Conservation (phyloP, 2,113 vertebrate genomes). For the Bos indicus region DNA sequence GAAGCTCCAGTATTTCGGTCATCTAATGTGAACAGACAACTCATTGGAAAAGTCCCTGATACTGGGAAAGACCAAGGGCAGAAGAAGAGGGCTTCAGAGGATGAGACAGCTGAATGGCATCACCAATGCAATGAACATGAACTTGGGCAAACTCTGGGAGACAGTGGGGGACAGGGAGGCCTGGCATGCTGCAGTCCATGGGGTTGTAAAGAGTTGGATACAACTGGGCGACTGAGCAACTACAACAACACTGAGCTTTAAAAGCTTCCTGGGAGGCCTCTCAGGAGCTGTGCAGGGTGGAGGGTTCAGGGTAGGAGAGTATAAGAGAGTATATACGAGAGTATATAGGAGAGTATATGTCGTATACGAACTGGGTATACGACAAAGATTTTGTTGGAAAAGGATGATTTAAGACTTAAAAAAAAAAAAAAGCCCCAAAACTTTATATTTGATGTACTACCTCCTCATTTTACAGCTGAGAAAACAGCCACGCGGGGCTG, state of each 20-base stretch:
- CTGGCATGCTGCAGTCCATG: neutral
- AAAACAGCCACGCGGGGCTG: neutral
- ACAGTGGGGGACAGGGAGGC: neutral
- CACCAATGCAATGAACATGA: neutral
- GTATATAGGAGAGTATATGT: too few species aligned
- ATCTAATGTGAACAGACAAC: neutral
- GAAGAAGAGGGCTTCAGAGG: neutral
- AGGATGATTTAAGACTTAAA: neutral
- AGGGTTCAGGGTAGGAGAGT: neutral
- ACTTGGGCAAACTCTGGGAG: neutral
- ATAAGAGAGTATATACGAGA: too few species aligned
- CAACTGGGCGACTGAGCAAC: neutral
- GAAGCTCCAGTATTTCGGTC: neutral
- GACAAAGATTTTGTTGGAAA: neutral
- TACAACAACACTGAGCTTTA: neutral
- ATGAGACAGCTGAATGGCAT: neutral
- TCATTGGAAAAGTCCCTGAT: neutral
- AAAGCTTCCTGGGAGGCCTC: neutral
- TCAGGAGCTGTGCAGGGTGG: neutral
- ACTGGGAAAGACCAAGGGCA: neutral
- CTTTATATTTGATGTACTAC: neutral
- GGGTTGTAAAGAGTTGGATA: neutral
- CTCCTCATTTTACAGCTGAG: neutral
- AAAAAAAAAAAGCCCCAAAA: neutral
- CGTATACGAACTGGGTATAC: too few species aligned